These are phyloP conservation scores for Busseola fusca DNA, from an alignment of 2,888 invertebrate species.

Conservation along the genomic window DNA sequence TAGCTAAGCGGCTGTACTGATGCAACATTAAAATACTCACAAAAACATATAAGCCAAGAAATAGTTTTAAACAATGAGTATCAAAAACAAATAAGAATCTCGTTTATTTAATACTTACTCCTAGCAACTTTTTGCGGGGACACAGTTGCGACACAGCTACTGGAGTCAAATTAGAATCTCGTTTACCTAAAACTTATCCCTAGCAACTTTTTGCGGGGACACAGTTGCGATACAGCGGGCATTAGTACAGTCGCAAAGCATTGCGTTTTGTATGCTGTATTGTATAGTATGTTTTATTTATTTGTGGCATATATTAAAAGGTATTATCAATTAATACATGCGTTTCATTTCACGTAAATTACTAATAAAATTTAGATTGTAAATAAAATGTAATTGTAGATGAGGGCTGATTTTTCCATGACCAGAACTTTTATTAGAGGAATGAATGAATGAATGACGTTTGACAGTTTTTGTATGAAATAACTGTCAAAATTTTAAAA, in stretches of 20 bases:
- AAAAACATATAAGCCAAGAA: background rate
- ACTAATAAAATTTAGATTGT: no score
- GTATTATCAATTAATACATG: conserved; percentile 17
- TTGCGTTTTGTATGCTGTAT: conserved; percentile 20
- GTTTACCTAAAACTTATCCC: background rate
- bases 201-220: conserved; percentile 6
- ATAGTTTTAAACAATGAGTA: background rate
- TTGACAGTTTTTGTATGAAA: no score
- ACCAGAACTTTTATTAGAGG: no score
- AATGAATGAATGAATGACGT: no score
- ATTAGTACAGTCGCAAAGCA: conserved; percentile 1
- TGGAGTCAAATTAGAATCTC: background rate
- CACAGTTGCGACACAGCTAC: background rate
- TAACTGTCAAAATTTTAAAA: no score
- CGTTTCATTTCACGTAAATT: conserved; percentile 11
- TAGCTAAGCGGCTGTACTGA: conserved; percentile 11
- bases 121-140: conserved; percentile 3
- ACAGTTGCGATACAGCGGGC: background rate
- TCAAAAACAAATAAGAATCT: background rate
- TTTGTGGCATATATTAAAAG: conserved; percentile 25
- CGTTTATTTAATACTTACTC: background rate
- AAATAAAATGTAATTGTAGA: no score
- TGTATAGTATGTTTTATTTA: conserved; percentile 22
- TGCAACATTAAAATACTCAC: background rate
- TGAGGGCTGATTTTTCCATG: no score